phyloP scores from a whole-genome alignment of 2,797 vertebrate genomes.

The Harpagifer antarcticus region DNA sequence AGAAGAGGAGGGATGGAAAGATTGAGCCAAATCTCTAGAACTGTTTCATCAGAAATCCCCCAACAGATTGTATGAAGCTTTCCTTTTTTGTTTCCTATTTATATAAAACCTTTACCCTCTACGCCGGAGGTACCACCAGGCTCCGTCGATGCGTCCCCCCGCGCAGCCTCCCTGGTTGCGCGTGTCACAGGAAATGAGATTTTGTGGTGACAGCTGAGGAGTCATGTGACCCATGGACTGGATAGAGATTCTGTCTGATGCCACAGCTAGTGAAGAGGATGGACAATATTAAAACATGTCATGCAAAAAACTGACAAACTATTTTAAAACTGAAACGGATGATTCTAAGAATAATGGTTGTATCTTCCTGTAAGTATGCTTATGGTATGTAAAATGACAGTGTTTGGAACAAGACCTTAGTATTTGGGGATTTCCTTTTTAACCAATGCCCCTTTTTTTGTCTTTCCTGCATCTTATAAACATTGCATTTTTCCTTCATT shows the following conservation, averaged over 20 bases:
- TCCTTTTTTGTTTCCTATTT: not conserved
- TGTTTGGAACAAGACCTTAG: no score
- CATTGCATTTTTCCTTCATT: not conserved
- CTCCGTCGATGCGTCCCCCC: conserved; percentile 92
- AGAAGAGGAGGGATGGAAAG: not conserved
- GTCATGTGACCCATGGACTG: conserved; percentile 99
- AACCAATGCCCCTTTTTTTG: not conserved
- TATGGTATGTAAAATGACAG: no score
- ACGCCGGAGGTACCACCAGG: conserved; percentile 96
- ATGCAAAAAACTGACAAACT: not conserved
- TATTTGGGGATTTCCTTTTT: not conserved
- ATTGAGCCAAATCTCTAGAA: not conserved
- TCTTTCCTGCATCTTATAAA: not conserved
- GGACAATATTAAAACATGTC: not conserved
- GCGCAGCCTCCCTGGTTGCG: conserved; percentile 93
- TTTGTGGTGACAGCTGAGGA: conserved; percentile 94
- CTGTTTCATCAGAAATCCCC: not conserved
- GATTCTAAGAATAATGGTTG: not conserved
- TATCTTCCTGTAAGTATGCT: not conserved
- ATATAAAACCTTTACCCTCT: conserved; percentile 84
- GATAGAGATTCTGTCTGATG: conserved; percentile 96
- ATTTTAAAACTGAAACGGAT: not conserved
- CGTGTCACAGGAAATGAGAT: conserved; percentile 95
- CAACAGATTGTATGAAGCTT: no score
- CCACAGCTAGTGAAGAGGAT: conserved; percentile 86